Evolutionary conservation across 2,113 vertebrate species (phyloP).

Genomic region (Elanus axillaris): DNA sequence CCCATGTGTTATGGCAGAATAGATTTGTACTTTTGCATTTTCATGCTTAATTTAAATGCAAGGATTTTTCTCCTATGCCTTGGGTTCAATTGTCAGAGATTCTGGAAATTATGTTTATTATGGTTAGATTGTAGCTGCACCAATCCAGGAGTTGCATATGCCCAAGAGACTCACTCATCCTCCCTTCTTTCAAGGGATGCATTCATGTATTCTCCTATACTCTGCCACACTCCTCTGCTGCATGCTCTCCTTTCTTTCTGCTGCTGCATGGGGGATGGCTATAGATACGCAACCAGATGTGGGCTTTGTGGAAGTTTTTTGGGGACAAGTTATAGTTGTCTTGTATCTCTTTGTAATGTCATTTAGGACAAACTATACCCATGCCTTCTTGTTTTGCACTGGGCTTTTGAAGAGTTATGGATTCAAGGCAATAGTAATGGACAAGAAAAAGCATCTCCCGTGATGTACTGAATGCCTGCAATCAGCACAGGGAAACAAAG

Average conservation of each 20-base stretch:
- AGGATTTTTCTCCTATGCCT: not conserved
- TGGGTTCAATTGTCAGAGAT: not conserved
- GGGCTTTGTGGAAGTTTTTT: not conserved
- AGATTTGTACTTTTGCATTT: not conserved
- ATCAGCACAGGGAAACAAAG: not conserved
- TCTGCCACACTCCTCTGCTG: not conserved
- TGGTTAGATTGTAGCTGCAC: not conserved
- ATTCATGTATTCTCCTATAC: not conserved
- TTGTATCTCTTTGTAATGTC: not conserved
- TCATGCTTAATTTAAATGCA: not conserved
- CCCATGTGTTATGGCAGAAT: not conserved
- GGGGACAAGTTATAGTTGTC: not conserved
- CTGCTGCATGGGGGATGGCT: not conserved
- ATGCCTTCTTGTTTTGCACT: not conserved
- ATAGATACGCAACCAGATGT: not conserved
- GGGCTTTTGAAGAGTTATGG: not conserved
- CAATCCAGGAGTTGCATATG: not conserved
- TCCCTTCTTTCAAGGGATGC: not conserved
- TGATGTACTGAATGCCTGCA: not conserved
- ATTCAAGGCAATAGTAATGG: not conserved
- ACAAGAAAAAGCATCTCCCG: not conserved
- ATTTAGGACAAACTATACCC: not conserved
- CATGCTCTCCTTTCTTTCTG: not conserved
- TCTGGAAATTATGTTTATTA: not conserved
- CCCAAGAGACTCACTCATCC: not conserved